Conservation (phyloP, 2,888 invertebrate genomes). For the Cryptophagus acutangulus region DNA sequence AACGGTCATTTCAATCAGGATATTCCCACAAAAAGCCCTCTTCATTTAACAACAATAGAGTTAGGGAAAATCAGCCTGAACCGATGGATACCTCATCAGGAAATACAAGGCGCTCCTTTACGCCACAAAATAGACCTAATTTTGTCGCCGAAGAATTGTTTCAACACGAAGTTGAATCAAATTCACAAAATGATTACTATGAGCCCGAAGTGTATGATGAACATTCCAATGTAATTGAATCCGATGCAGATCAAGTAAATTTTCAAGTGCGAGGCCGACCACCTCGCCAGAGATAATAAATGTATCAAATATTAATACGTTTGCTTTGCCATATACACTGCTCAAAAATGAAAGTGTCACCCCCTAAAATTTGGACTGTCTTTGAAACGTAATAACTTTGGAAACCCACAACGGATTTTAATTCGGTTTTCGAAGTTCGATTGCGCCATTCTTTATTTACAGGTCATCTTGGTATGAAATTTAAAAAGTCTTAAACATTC, state of each 20-base stretch:
- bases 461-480: too few relatives aligned
- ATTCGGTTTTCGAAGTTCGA: too few relatives aligned
- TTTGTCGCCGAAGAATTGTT: slow-evolving; percentile 6
- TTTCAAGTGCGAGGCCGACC: not conserved
- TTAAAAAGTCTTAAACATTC: too few relatives aligned
- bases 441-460: too few relatives aligned
- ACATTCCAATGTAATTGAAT: not conserved
- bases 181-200: slow-evolving; percentile 1
- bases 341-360: too few relatives aligned
- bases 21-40: not conserved
- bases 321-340: not conserved
- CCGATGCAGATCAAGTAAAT: not conserved
- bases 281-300: too few relatives aligned
- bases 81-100: slow-evolving; percentile 6
- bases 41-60: not conserved
- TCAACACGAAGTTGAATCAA: slow-evolving; percentile 3
- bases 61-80: slow-evolving; percentile 3
- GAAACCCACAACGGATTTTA: too few relatives aligned
- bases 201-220: too few relatives aligned
- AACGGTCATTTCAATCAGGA: too few relatives aligned
- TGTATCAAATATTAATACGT: not conserved
- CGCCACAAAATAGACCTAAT: not conserved
- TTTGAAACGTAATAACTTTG: too few relatives aligned
- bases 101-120: slow-evolving; percentile 1
- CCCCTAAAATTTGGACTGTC: too few relatives aligned